Evolutionary conservation across 2,113 vertebrate species (phyloP), one percentile per base, ranked within the genome.

Genomic region (Procavia capensis): DNA sequence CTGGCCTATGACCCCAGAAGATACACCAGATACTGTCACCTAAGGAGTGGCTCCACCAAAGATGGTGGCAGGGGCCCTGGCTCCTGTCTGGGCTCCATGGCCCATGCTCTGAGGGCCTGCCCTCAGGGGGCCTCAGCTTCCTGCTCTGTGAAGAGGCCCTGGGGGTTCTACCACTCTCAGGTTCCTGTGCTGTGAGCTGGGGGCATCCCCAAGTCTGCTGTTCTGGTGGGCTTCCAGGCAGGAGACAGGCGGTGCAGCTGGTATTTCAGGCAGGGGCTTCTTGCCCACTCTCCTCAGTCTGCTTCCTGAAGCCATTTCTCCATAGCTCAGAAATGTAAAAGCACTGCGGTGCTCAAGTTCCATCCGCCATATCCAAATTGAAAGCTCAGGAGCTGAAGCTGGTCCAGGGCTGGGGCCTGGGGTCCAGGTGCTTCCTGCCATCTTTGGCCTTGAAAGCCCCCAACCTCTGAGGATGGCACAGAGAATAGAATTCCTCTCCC

Each of bases 281-380:
- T 3, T 13, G 2, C 6, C 11, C 5, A 3, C 29, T 24, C 29
- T 3, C n/a, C 27, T 1, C 25, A 36, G 1, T 19, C 39, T 19
- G 27, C 34, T 76, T n/a, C 59, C 57, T 57, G 22, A 63, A 43
- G 39, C 68, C 29, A 59, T 36, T 31, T 39, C 20, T 68, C 84
- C 63, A 47, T 1, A 2, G 43, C 66, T 96, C 91, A 66, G 89
- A 97, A 92, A 76, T 94, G 79, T 96, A 82, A 96, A 97, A 93
- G 88, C 72, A 34, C 89, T 93, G 92, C 96, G 88, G 96, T 96
- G 96, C 66, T 97, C 88, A 72, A 94, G 91, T 93, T 85, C 80
- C 93, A 91, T 97, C 95, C 91, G 96, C 95, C 47, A 59, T 20
- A 59, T 91, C 88, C 97, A 96, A 95, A 94, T 92, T 93, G 93